phyloP scores from a whole-genome alignment of 1,140 invertebrate genomes.

The Venturia canescens region DNA sequence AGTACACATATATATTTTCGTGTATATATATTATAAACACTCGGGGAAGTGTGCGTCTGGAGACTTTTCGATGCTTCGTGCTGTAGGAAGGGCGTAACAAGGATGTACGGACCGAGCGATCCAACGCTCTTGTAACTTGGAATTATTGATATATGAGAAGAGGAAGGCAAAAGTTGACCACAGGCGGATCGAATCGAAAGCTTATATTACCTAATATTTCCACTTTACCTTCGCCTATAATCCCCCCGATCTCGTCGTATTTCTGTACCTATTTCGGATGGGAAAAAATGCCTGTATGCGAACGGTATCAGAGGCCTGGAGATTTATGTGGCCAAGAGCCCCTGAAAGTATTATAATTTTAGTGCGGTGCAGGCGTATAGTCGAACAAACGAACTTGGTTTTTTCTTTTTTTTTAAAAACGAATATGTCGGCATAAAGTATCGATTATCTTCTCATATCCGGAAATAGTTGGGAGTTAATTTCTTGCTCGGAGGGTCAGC shows the following conservation, averaged over 20 bases:
- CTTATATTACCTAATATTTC: constrained; percentile 20
- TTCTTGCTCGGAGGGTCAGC: no score
- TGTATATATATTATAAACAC: not conserved
- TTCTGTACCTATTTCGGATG: not conserved
- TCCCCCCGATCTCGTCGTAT: constrained; percentile 16
- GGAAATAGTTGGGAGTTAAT: no score
- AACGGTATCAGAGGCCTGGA: not conserved
- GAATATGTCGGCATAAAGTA: not conserved
- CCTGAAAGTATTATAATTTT: constrained; percentile 5
- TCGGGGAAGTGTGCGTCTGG: not conserved
- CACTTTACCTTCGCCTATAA: constrained; percentile 10
- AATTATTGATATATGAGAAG: constrained; percentile 11
- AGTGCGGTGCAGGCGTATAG: not conserved
- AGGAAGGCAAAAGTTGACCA: constrained; percentile 17
- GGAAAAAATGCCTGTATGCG: not conserved
- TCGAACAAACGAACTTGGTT: not conserved
- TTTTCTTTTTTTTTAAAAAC: not conserved
- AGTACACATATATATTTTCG: not conserved
- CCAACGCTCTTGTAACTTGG: not conserved
- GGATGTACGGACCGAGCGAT: not conserved
- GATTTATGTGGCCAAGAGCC: constrained; percentile 4
- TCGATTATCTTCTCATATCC: not conserved
- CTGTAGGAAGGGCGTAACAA: not conserved
- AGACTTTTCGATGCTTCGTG: not conserved
- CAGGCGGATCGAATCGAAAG: constrained; percentile 24